Conservation (phyloP, 2,113 vertebrate species). For the Pteropus alecto region DNA sequence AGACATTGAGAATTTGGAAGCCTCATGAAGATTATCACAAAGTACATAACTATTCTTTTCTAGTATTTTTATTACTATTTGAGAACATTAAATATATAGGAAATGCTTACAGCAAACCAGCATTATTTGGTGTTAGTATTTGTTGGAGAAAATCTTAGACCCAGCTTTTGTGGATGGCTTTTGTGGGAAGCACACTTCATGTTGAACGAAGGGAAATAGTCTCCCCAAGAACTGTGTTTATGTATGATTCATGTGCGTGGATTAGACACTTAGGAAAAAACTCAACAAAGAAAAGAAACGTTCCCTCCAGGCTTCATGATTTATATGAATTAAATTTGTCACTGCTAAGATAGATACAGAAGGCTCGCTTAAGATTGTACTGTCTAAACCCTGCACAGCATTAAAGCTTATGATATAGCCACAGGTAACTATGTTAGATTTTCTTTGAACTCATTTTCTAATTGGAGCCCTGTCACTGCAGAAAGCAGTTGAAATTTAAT, state of each 20-base stretch:
- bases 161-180: neutral
- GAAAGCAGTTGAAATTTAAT: slow-evolving; percentile 52
- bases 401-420: neutral
- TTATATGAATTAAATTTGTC: slow-evolving; percentile 39
- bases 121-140: neutral
- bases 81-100: neutral
- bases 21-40: neutral
- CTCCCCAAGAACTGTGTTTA: slow-evolving; percentile 27
- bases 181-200: slow-evolving; percentile 2
- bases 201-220: slow-evolving; percentile 5
- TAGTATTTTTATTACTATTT: neutral
- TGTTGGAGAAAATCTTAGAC: neutral
- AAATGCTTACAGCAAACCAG: neutral
- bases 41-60: neutral
- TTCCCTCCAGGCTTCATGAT: neutral
- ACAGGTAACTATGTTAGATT: neutral
- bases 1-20: neutral
- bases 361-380: neutral
- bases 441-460: slow-evolving; percentile 25
- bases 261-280: slow-evolving; percentile 47
- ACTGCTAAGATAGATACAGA: neutral
- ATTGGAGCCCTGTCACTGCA: slow-evolving; percentile 30
- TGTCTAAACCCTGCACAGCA: neutral
- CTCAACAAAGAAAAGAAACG: slow-evolving; percentile 38
- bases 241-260: slow-evolving; percentile 41